Evolutionary conservation across 1,140 invertebrate species (phyloP).

Genomic region (Palaemon carinicauda): DNA sequence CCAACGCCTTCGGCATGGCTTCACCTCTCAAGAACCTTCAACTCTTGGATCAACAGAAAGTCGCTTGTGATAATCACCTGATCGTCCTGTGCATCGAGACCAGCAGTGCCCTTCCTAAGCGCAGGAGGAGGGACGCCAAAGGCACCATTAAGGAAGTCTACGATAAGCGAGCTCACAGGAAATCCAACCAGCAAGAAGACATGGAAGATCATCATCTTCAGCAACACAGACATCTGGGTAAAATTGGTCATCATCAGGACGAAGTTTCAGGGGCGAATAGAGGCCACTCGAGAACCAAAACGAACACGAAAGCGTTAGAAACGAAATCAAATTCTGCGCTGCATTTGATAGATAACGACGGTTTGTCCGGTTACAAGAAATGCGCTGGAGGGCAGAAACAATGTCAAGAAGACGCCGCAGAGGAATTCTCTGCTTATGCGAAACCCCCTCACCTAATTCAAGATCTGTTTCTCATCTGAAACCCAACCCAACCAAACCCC

Average conservation of each 20-base stretch:
- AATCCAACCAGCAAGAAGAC: not conserved
- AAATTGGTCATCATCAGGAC: too few species aligned
- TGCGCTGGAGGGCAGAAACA: not conserved
- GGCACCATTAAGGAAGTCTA: not conserved
- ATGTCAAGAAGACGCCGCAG: not conserved
- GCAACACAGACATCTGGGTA: too few species aligned
- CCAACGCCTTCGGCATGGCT: slow-evolving; percentile 79
- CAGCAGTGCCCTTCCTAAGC: slow-evolving; percentile 62
- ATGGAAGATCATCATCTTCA: not conserved
- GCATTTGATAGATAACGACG: too few species aligned
- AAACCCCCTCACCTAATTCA: not conserved
- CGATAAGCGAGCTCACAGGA: not conserved
- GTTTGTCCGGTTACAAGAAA: not conserved
- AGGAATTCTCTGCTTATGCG: not conserved
- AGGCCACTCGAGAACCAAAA: too few species aligned
- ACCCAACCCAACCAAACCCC: not conserved
- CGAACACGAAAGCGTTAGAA: too few species aligned
- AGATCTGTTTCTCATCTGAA: not conserved
- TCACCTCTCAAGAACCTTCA: slow-evolving; percentile 80
- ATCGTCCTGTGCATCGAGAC: slow-evolving; percentile 92
- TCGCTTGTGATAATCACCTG: slow-evolving; percentile 85
- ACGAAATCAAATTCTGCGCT: too few species aligned
- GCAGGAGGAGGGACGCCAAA: slow-evolving; percentile 37
- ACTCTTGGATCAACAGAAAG: slow-evolving; percentile 79
- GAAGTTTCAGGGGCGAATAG: too few species aligned